Base-by-base conservation (phyloP, 2,797 vertebrate genomes). In the Protonibea diacanthus region DNA sequence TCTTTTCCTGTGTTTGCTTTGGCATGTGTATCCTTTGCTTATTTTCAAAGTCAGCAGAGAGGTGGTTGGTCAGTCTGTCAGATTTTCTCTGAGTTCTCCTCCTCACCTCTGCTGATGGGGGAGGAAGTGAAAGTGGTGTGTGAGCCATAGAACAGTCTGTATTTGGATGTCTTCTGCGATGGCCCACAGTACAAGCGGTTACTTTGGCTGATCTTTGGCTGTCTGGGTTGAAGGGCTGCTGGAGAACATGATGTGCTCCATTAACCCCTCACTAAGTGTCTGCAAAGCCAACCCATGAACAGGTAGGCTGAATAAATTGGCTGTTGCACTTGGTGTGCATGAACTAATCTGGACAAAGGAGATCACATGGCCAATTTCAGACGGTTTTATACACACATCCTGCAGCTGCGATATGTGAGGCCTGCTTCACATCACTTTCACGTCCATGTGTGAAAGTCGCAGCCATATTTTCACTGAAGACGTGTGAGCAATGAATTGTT, bases 111-210 rank as follows among this genome's bases (percentile, higher is more conserved):
- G 69, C 79, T 64, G 80, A 78, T 92, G 85, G 86, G 89, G 87
- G 91, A 91, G 94, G 94, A 95, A 94, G 92, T 86, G 94, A 94
- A 95, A 94, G 92, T 86, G 86, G 81, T 87, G 88, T 91, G 94
- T 93, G 71, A 58, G 89, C 94, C 93, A 84, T 92, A 90, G 93
- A 92, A 81, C 82, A 89, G 89, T 74, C 84, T 92, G 91, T 92
- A 86, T 90, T 91, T 92, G 84, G 84, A 67, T 84, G 89, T 85
- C 86, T 83, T 85, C 71, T 83, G 53, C 14, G 45, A 70, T 48
- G 65, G 82, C 73, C 68, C 73, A 42, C 65, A 82, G 86, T 25
- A 76, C 61, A 86, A 76, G 84, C 79, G 80, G 58, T 62, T 75
- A 64, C 71, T 79, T 78, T 84, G 78, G 62, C 72, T 83, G 78